Percentiles rank a stretch among this genome's conserved stretches.
phyloP scores from a whole-genome alignment of 2,888 invertebrate genomes.

The Glaucopsyche alexis region DNA sequence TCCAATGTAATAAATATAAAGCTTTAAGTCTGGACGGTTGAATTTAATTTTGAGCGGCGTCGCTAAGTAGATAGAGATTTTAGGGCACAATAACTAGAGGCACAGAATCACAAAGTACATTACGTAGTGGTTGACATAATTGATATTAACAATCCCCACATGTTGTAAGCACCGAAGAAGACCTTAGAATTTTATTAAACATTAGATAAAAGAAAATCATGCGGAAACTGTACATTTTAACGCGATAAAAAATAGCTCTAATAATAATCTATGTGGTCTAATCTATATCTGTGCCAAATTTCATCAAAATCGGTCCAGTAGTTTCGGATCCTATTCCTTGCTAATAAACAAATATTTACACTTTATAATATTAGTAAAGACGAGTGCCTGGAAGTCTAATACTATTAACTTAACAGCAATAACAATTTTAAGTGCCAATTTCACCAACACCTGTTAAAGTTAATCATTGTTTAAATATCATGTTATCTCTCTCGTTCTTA shows the following conservation, averaged over 20 bases:
- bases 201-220: background rate
- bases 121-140: background rate
- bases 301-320: too few relatives aligned
- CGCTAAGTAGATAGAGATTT: background rate
- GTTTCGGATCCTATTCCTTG: too few relatives aligned
- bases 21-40: background rate
- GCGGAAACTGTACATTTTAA: too few relatives aligned
- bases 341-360: too few relatives aligned
- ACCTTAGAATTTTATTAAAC: background rate
- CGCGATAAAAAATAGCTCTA: too few relatives aligned
- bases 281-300: too few relatives aligned
- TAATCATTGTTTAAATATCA: too few relatives aligned
- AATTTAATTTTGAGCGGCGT: background rate
- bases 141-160: background rate
- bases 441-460: too few relatives aligned
- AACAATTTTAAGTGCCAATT: background rate
- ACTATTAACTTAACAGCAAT: background rate
- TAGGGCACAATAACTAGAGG: conserved; percentile 21
- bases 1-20: background rate
- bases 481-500: too few relatives aligned
- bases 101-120: background rate
- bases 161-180: background rate
- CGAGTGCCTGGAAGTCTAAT: background rate
- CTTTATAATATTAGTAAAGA: background rate
- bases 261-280: too few relatives aligned